Evolutionary conservation across 2,797 vertebrate genomes (phyloP).

Genomic region (Acanthis flammea): DNA sequence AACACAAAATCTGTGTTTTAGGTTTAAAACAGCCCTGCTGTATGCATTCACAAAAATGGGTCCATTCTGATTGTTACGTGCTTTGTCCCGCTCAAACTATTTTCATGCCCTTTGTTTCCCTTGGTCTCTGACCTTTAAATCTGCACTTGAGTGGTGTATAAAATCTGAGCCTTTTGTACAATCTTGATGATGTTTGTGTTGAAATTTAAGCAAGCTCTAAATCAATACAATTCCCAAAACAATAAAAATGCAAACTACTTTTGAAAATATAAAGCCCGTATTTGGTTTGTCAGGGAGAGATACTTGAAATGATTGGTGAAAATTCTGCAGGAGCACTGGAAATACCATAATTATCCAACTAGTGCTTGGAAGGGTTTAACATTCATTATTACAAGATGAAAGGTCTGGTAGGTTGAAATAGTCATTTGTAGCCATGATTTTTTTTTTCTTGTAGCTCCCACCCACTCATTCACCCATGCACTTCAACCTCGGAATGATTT

Average conservation of each 20-base stretch:
- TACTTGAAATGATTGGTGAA: slow-evolving; percentile 3
- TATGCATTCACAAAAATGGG: not conserved
- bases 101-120: not conserved
- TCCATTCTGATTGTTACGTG: not conserved
- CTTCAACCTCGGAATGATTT: slow-evolving; percentile 57
- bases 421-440: slow-evolving; percentile 35
- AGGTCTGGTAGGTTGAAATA: slow-evolving; percentile 49
- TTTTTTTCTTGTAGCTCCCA: slow-evolving; percentile 18
- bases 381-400: slow-evolving; percentile 53
- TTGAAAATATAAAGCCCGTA: not conserved
- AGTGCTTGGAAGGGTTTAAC: slow-evolving; percentile 1
- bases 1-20: not conserved
- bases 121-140: not conserved
- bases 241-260: not conserved
- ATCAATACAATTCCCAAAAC: not conserved
- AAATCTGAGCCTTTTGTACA: not conserved
- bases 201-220: not conserved
- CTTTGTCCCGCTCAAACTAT: not conserved
- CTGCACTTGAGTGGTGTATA: not conserved
- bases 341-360: slow-evolving; percentile 8
- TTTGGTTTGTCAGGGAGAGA: not conserved
- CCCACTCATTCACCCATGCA: slow-evolving; percentile 52
- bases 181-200: not conserved
- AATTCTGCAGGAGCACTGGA: slow-evolving; percentile 4
- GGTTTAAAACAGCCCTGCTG: not conserved